Evolutionary conservation across 2,113 vertebrate species (phyloP).

Genomic region (Pica pica): DNA sequence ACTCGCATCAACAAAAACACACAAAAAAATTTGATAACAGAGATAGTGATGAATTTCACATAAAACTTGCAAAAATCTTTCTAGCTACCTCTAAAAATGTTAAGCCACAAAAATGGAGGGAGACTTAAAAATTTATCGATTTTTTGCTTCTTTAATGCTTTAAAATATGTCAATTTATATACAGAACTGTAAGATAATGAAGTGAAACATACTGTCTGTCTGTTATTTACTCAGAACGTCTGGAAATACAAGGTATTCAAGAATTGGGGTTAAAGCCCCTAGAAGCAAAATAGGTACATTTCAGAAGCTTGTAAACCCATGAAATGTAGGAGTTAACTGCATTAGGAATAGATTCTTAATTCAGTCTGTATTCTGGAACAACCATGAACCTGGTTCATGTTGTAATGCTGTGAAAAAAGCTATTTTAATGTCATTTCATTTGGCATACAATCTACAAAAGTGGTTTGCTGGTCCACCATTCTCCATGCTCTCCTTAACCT

Average conservation of each 20-base stretch:
- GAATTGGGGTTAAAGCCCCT: not conserved
- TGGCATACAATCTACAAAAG: not conserved
- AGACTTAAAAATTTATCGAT: not conserved
- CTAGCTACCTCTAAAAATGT: not conserved
- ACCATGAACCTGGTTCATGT: not conserved
- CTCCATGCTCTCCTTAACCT: not conserved
- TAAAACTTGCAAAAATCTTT: not conserved
- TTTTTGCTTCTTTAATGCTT: not conserved
- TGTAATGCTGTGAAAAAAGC: not conserved
- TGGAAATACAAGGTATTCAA: not conserved
- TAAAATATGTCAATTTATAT: not conserved
- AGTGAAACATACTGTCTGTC: not conserved
- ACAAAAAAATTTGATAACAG: not conserved
- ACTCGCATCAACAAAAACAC: not conserved
- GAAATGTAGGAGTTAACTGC: not conserved
- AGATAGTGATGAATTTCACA: not conserved
- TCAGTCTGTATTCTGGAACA: not conserved
- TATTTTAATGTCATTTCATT: constrained; percentile 7
- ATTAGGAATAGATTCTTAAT: not conserved
- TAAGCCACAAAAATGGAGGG: not conserved
- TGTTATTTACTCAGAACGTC: not conserved
- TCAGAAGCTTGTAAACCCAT: not conserved
- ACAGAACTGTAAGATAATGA: not conserved
- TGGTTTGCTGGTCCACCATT: not conserved
- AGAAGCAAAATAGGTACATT: not conserved